A percentile compares a stretch with the other conserved stretches of the same genome.
Evolutionary conservation across 1,140 invertebrate genomes (phyloP).

Genomic region (Laupala kohalensis): DNA sequence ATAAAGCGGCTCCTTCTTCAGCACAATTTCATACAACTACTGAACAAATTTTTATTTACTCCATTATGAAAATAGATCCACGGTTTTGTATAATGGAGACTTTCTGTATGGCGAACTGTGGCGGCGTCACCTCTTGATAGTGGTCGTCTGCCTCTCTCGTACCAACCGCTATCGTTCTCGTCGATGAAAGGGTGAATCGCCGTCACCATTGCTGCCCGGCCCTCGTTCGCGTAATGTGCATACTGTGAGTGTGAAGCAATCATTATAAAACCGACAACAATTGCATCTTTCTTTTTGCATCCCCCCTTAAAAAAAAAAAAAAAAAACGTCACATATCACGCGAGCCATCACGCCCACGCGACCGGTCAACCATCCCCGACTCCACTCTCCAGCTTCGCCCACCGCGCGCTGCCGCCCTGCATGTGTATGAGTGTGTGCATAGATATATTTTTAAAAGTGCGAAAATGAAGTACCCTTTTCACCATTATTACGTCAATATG

Average conservation of each 20-base stretch:
- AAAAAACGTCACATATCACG: neutral
- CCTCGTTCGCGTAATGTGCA: neutral
- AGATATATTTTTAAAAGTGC: constrained; percentile 7
- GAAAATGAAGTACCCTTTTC: constrained; percentile 8
- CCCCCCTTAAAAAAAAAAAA: no score
- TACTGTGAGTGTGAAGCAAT: neutral
- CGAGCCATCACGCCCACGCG: neutral
- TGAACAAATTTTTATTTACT: no score
- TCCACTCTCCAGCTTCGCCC: constrained; percentile 24
- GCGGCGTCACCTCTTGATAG: no score
- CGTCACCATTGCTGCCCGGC: neutral
- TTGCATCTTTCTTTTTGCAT: neutral
- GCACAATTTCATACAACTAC: no score
- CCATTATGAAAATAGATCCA: no score
- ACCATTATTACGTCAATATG: constrained; percentile 11
- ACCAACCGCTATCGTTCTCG: no score
- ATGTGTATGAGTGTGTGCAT: neutral
- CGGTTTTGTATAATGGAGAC: no score
- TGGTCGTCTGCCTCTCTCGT: no score
- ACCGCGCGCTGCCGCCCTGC: constrained; percentile 8
- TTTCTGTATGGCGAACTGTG: no score
- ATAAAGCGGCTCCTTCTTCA: no score
- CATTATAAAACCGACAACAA: neutral
- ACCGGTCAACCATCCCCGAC: no score
- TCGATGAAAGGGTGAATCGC: no score